Evolutionary conservation across 2,888 invertebrate species (phyloP), one percentile per base, ranked within the genome.

Genomic region (Plebejus argus): DNA sequence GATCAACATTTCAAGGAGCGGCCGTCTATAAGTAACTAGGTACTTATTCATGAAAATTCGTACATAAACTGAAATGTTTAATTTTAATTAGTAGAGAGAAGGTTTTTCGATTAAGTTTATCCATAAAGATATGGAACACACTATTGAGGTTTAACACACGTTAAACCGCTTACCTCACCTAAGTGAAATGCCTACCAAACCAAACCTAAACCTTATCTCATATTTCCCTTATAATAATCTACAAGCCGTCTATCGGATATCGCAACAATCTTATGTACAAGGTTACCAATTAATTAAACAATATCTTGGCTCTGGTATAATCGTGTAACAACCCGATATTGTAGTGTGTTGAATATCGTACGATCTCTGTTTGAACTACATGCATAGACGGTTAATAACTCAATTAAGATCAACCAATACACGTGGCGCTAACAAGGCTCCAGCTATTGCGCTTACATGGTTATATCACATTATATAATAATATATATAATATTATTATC

Each of bases 241-340:
- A 53, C 10, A 58, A 20, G 2, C 56, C n/a, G n/a, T 56, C 20
- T n/a, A 20, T 58, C 58, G 8, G 1, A 20, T 66, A 23, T 66
- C 20, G 12, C 23, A 20, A 12, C 58, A 58, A 61, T 61, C 23
- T 61, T 61, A 12, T 12, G 23, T 61, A 61, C 23, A 61, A 28
- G 66, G 66, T 66, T 66, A 66, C 66, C 66, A 66, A 66, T 66
- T 66, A 33, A 66, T 66, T 66, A 28, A 66, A 66, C 66, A 66
- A 66, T 66, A 33, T 66, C 66, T 66, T 66, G 66, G 66, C 66
- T 66, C 66, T 33, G 66, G 28, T 15, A 66, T 33, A 66, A 66
- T 66, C 28, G 28, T 28, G 66, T 66, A 66, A 66, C 66, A 66
- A 66, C 66, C 15, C 28, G 66, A 66, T 66, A 66, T 33, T 66